These are phyloP conservation scores for Metellina segmentata DNA, from an alignment of 2,888 invertebrate genomes.

Conservation along the genomic window DNA sequence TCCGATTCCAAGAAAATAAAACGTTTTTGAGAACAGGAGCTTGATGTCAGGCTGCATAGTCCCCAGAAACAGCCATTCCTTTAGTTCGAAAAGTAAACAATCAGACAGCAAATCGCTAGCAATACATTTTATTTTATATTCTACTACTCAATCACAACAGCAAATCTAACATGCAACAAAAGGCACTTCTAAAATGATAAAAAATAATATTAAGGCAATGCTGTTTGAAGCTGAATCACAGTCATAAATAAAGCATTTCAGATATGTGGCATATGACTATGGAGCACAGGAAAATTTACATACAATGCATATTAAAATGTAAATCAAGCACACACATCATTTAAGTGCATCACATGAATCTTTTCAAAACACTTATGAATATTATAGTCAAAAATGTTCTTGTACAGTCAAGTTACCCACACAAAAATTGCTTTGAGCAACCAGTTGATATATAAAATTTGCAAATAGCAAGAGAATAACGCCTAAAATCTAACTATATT, in stretches of 20 bases:
- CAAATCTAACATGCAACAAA: slow-evolving; percentile 75
- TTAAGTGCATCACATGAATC: slow-evolving; percentile 10
- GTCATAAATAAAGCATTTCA: slow-evolving; percentile 74
- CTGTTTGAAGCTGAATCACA: slow-evolving; percentile 73
- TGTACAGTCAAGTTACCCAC: neutral
- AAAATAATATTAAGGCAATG: slow-evolving; percentile 75
- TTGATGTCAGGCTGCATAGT: too few relatives aligned
- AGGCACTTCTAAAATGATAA: slow-evolving; percentile 75
- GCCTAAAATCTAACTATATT: neutral
- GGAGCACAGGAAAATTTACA: slow-evolving; percentile 33
- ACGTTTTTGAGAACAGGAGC: too few relatives aligned
- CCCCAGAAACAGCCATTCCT: too few relatives aligned
- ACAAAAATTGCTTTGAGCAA: neutral
- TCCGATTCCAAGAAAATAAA: too few relatives aligned
- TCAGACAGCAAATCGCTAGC: neutral
- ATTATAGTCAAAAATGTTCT: slow-evolving; percentile 2
- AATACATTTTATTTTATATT: slow-evolving; percentile 30
- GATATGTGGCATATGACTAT: slow-evolving; percentile 73
- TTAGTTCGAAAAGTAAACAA: neutral
- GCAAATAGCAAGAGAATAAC: neutral
- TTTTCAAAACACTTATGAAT: slow-evolving; percentile 11
- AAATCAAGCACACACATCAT: slow-evolving; percentile 15
- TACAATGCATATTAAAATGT: slow-evolving; percentile 43
- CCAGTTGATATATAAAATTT: neutral
- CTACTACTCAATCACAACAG: slow-evolving; percentile 58